Conservation (phyloP, 2,888 invertebrate species). For the Teleiodes luculella region DNA sequence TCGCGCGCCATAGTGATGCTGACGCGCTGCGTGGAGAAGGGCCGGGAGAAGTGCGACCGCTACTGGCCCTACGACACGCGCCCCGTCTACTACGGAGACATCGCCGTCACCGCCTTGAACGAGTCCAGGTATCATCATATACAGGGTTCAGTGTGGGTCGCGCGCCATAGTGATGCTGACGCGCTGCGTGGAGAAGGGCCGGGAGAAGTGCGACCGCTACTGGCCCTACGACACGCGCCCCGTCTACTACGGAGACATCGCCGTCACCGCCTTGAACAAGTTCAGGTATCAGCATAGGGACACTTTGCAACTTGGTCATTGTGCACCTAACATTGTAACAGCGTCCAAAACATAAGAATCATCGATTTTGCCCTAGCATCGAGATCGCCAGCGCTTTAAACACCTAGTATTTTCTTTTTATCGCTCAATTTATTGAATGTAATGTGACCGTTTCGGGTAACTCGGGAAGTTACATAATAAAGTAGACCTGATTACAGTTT, state of each 20-base stretch:
- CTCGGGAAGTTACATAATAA: no score
- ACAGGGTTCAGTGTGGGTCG: conserved; percentile 56
- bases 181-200: conserved; percentile 94
- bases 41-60: conserved; percentile 94
- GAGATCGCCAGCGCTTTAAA: no score
- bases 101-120: conserved; percentile 88
- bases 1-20: conserved; percentile 98
- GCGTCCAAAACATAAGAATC: no score
- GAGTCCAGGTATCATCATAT: conserved; percentile 84
- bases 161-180: conserved; percentile 98
- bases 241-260: conserved; percentile 97
- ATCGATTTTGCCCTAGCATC: no score
- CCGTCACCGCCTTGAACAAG: conserved; percentile 89
- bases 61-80: conserved; percentile 99
- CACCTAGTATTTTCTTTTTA: no score
- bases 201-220: conserved; percentile 96
- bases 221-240: conserved; percentile 98
- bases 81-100: conserved; percentile 97
- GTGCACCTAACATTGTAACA: no score
- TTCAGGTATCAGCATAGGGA: conserved; percentile 80
- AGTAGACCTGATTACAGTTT: no score
- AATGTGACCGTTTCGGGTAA: no score
- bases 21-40: conserved; percentile 96
- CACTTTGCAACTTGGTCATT: no score
- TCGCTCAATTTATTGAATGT: no score